These are phyloP conservation scores for Cyclophora albipunctata DNA, from an alignment of 2,888 invertebrate species.

Conservation along the genomic window DNA sequence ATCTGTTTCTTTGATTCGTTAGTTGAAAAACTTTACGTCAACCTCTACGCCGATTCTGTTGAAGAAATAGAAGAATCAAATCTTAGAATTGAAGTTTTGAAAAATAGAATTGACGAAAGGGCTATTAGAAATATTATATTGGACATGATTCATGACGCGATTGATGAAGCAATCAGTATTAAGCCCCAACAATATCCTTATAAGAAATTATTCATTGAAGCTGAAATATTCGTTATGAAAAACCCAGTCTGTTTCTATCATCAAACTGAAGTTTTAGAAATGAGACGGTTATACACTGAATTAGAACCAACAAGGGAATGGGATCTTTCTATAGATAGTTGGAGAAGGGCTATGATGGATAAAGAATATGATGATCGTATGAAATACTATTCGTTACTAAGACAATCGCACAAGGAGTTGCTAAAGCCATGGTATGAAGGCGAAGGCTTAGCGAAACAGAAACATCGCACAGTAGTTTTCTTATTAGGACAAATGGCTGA, in stretches of 20 bases:
- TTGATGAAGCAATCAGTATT: conserved; percentile 32
- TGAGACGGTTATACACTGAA: conserved; percentile 44
- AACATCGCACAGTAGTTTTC: conserved; percentile 40
- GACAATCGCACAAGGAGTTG: conserved; percentile 37
- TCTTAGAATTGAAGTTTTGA: conserved; percentile 33
- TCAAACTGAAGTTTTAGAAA: conserved; percentile 53
- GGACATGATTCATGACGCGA: conserved; percentile 31
- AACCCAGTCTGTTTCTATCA: conserved; percentile 64
- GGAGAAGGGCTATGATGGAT: conserved; percentile 52
- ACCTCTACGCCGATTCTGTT: conserved; percentile 48
- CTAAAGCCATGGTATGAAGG: conserved; percentile 57
- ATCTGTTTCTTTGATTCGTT: conserved; percentile 44
- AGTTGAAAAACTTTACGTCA: conserved; percentile 40
- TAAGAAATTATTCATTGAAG: conserved; percentile 49
- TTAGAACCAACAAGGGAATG: conserved; percentile 39
- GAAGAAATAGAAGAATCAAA: conserved; percentile 34
- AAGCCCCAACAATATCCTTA: conserved; percentile 52
- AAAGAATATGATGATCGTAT: conserved; percentile 54
- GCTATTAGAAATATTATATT: conserved; percentile 31
- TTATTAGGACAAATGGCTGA: conserved; percentile 44
- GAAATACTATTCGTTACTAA: conserved; percentile 45
- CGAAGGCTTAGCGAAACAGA: conserved; percentile 39
- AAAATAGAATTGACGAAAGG: conserved; percentile 35
- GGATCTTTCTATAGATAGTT: conserved; percentile 52
- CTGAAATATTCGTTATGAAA: conserved; percentile 57